A percentile compares a stretch with the other conserved stretches of the same genome.
Conservation (phyloP, 2,888 invertebrate species). For the Corbicula japonica region DNA sequence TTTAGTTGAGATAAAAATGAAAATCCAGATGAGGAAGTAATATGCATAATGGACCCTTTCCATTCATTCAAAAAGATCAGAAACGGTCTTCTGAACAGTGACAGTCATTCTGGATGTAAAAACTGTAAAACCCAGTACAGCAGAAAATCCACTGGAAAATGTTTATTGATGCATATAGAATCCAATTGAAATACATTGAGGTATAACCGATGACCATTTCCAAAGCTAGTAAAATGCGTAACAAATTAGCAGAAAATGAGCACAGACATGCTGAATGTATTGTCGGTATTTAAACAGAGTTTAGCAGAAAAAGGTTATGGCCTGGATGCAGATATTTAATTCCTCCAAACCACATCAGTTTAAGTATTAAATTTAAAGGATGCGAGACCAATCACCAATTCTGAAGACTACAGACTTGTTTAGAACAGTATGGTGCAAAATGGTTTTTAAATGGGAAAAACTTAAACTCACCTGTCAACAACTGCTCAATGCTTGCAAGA, state of each 20-base stretch:
- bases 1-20: constrained; percentile 10
- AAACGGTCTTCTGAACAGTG: constrained; percentile 55
- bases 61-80: constrained; percentile 59
- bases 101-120: constrained; percentile 9
- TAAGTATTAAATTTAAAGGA: too few species aligned
- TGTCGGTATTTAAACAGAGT: too few species aligned
- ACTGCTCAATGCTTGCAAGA: too few species aligned
- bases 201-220: constrained; percentile 52
- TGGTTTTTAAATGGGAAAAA: too few species aligned
- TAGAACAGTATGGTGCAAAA: too few species aligned
- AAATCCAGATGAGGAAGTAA: constrained; percentile 29
- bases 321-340: too few species aligned
- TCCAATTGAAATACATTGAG: constrained; percentile 52
- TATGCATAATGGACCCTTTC: constrained; percentile 55
- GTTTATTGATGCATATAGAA: constrained; percentile 58
- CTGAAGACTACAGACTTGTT: too few species aligned
- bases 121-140: too few species aligned
- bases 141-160: constrained; percentile 56
- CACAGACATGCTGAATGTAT: constrained; percentile 59
- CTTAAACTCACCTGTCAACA: too few species aligned
- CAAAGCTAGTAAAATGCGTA: constrained; percentile 57
- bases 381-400: too few species aligned
- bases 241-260: constrained; percentile 64
- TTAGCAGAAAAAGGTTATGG: too few species aligned
- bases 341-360: too few species aligned